Evolutionary conservation across 2,797 vertebrate genomes (phyloP), one percentile per base, ranked within the genome.

Genomic region (Erpetoichthys calabaricus): DNA sequence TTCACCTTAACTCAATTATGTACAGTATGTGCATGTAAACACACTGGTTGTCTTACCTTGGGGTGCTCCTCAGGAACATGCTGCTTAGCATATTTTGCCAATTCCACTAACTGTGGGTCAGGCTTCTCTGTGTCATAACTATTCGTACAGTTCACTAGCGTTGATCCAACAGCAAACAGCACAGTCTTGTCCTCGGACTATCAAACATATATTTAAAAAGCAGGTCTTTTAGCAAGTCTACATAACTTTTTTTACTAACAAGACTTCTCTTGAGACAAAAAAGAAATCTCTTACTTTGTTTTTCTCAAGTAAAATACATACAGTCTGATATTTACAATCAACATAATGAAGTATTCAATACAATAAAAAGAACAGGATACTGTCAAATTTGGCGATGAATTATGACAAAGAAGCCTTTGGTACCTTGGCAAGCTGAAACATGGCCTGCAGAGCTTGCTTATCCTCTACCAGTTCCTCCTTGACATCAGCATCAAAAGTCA

Each of bases 61-160:
- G 94, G 96, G 70, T 99, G 96, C 68, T 92, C 90, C 74, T 98
- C 92, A 0, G 94, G 94, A 7, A 99, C 81, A 3, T 97, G 96
- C 74, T 99, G 96, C 74, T 97, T 97, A 68, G 95, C 94, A 0
- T 98, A 98, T 68, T 97, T 98, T 56, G 95, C 96, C 68, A 99
- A 80, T 75, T 99, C 94, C 69, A 99, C 80, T 90, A 98, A 82
- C 79, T 99, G 94, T 1, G 94, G 89, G 68, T 97, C 94, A 0
- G 89, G 91, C 63, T 95, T 94, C 69, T 98, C 90, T 0, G 87
- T 85, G 53, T 97, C 91, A 0, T 98, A 98, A 78, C 95, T 98
- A 78, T 95, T 98, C 62, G 93, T 96, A 74, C 94, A 99, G 68
- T 99, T 98, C 44, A 99, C 95, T 56, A 99, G 79, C 0, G 91